Percentiles rank a stretch among this genome's conserved stretches.
Conservation (phyloP, 2,888 invertebrate genomes). For the Eulithis prunata region DNA sequence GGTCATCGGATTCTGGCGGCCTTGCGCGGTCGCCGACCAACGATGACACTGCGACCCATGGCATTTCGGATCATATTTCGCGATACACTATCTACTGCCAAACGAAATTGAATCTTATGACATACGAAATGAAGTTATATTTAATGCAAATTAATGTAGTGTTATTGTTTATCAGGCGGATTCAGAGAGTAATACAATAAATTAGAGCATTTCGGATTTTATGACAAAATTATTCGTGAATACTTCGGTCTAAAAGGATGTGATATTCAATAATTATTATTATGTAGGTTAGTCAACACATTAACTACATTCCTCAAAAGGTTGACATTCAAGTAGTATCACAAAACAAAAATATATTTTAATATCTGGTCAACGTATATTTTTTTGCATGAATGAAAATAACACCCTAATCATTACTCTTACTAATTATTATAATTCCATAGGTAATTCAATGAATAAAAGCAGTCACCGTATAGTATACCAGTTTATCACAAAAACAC, state of each 20-base stretch:
- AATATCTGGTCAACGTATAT: neutral
- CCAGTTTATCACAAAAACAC: constrained; percentile 8
- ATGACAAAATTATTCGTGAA: constrained; percentile 29
- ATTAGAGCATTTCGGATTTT: constrained; percentile 46
- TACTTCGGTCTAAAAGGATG: neutral
- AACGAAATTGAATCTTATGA: constrained; percentile 34
- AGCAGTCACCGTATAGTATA: neutral
- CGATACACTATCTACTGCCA: neutral
- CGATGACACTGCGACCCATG: constrained; percentile 67
- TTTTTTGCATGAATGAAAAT: no score
- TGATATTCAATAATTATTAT: neutral
- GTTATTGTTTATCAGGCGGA: constrained; percentile 43
- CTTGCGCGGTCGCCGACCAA: constrained; percentile 82
- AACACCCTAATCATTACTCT: no score
- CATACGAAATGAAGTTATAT: constrained; percentile 37
- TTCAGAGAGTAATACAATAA: constrained; percentile 43
- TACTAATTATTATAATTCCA: no score
- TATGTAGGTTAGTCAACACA: neutral
- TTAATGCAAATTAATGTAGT: constrained; percentile 36
- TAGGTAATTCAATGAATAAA: no score
- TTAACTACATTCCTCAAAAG: constrained; percentile 1
- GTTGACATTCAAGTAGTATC: neutral
- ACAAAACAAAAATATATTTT: neutral
- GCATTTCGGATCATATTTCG: constrained; percentile 57
- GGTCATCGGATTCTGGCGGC: constrained; percentile 79